Evolutionary conservation across 2,797 vertebrate species (phyloP).

Genomic region (Podarcis lilfordi): DNA sequence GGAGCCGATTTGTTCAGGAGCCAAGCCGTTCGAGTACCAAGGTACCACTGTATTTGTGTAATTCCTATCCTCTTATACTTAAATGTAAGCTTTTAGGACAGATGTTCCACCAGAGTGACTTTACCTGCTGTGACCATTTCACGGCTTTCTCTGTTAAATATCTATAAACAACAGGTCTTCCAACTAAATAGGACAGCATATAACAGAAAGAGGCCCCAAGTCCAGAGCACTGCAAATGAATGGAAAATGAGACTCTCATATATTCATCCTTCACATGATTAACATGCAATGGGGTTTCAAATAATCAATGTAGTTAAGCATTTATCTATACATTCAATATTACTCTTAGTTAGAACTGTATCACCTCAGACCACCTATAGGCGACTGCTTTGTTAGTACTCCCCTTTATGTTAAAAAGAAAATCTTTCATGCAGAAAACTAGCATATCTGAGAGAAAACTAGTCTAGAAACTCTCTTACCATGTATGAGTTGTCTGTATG

Average conservation of each 20-base stretch:
- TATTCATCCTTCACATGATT: constrained; percentile 1
- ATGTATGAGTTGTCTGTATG: no score
- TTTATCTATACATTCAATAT: neutral
- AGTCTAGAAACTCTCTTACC: neutral
- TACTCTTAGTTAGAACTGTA: neutral
- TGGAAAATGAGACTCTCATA: constrained; percentile 5
- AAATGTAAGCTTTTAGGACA: neutral
- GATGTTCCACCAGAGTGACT: neutral
- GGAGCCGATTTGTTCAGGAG: no score
- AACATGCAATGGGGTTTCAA: neutral
- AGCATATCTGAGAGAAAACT: neutral
- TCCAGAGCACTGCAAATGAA: constrained; percentile 89
- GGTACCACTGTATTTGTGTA: neutral
- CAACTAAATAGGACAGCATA: constrained; percentile 95
- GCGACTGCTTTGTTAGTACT: neutral
- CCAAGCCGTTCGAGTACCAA: no score
- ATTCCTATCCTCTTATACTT: neutral
- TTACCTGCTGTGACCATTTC: constrained; percentile 98
- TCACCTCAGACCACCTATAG: neutral
- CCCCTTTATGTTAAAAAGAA: neutral
- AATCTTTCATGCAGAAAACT: neutral
- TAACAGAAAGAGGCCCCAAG: constrained; percentile 98
- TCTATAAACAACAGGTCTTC: constrained; percentile 94
- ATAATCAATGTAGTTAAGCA: neutral
- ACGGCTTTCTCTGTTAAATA: constrained; percentile 95